Evolutionary conservation across 2,113 vertebrate species (phyloP), one percentile per base, ranked within the genome.

Genomic region (Mustelus asterias): DNA sequence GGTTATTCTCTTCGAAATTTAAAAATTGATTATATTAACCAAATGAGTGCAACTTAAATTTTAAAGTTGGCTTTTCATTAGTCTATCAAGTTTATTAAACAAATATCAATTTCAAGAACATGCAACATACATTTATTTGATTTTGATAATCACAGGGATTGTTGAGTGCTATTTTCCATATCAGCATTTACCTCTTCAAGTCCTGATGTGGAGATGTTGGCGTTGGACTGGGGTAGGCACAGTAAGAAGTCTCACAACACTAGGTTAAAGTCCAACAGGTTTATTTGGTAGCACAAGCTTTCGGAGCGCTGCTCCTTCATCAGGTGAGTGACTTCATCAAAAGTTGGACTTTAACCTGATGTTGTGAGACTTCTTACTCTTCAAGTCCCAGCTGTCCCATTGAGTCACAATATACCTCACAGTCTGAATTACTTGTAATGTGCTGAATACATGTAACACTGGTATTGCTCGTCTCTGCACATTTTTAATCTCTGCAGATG

Each of bases 351-450:
- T n/a, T n/a, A n/a, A n/a, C n/a, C n/a, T 54, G 48, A 54, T 54
- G 48, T 54, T 54, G 48, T 2, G 48, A 54, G 4, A 54, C 48
- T 4, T 54, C 48, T 54, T 54, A 54, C 48, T 54, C 48, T 54
- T 54, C 48, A 54, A 54, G 5, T 22, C 98, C 98, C 96, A 99
- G 98, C 95, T 99, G 99, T 96, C 99, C 99, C 98, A 99, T 98
- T 41, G 99, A 99, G 96, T 99, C 99, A 97, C 99, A 99, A 97
- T 98, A 99, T 96, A 99, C 98, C 97, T 99, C 99, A 96, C 99
- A 99, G 97, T 99, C 99, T 6, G 99, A 99, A 97, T 99, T 99
- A 96, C 99, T 99, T 96, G 98, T 98, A 96, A 99, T 96, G 96
- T 99, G 99, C 94, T 97, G 98, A 96, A 97, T 96, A 69, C 67